Evolutionary conservation across 2,888 invertebrate species (phyloP), one percentile per base, ranked within the genome.

Genomic region (Cancer borealis): DNA sequence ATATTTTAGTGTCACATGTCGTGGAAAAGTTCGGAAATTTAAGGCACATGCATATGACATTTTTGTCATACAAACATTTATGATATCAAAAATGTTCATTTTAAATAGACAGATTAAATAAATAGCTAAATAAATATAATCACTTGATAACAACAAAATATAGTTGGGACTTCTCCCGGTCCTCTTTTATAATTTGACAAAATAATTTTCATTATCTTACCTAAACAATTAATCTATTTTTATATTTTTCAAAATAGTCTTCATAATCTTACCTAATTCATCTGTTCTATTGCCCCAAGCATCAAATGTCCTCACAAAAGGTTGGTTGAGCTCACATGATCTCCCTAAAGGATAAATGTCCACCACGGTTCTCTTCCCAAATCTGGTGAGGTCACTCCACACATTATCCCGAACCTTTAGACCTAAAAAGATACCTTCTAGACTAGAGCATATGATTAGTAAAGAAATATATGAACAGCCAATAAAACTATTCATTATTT

Each of bases 271-370:
- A 96, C 96, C 96, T n/a, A 97, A 96, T 60, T 96, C 96, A 96
- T 97, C 97, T 0, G 97, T 96, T 45, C 97, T 95, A 92, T 96
- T 96, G 10, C 97, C 97, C 97, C 97, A 97, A 2, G 97, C 97
- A 96, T 97, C 96, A 95, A 96, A 97, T 90, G 97, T 96, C 47
- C 96, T 96, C 39, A 97, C 96, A 89, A 96, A 96, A 0, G 97
- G 97, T 88, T 96, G 97, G 95, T 97, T 96, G 10, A 96, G 95
- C 95, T 97, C 97, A 96, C 97, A 97, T 96, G 97, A 96, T 54
- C 96, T 95, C 21, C 96, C 96, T 26, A 97, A 96, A 1, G 96
- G 96, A 94, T 97, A 96, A 79, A 97, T 96, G 95, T 97, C 97
- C 4, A 96, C 96, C 0, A 96, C 96, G 12, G 97, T 96, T 84